Conservation (phyloP, 2,113 vertebrate species). For the Tupaia tana region DNA sequence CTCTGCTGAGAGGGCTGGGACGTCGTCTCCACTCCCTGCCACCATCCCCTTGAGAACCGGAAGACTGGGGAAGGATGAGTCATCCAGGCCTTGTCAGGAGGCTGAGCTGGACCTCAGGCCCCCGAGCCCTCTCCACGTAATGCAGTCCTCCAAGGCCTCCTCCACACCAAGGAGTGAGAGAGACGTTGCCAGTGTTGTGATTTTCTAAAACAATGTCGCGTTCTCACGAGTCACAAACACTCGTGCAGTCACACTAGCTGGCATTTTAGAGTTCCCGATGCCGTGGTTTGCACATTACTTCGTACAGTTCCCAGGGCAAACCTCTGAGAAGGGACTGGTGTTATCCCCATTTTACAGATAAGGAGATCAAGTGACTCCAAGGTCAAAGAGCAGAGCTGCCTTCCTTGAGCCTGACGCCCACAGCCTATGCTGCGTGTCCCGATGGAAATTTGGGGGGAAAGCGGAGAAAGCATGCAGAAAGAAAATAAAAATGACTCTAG, state of each 20-base stretch:
- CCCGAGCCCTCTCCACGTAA: neutral
- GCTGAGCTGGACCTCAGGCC: neutral
- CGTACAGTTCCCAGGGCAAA: neutral
- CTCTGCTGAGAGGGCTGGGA: neutral
- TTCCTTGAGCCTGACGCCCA: neutral
- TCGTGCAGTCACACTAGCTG: neutral
- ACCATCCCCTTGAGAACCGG: neutral
- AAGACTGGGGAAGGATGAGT: neutral
- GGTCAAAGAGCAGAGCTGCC: neutral
- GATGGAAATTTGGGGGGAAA: neutral
- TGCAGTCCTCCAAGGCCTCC: neutral
- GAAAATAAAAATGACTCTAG: neutral
- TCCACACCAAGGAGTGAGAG: neutral
- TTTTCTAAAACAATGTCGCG: neutral
- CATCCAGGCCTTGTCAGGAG: neutral
- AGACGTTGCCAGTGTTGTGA: neutral
- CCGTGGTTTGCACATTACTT: rapidly evolving
- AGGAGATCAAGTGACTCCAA: neutral
- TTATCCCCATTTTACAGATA: neutral
- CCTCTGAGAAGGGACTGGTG: neutral
- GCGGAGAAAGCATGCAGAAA: slow-evolving; percentile 2
- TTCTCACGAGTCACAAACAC: neutral
- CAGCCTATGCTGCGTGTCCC: neutral
- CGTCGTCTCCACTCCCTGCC: neutral
- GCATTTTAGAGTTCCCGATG: neutral